phyloP scores from a whole-genome alignment of 2,113 vertebrate genomes.

The Origma solitaria region DNA sequence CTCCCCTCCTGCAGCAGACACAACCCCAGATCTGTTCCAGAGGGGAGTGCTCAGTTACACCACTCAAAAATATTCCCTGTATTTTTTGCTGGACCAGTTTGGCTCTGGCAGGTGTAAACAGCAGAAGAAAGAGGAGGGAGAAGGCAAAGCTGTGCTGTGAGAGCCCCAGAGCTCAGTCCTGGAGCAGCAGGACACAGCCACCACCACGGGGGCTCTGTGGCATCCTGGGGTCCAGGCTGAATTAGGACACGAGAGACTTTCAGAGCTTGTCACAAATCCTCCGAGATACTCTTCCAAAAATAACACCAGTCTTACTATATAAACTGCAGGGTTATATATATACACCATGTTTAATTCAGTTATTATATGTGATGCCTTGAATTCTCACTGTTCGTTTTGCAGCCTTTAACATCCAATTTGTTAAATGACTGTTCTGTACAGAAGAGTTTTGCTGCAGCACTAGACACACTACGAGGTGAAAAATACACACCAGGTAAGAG shows the following conservation, averaged over 20 bases:
- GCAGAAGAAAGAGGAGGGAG: background rate
- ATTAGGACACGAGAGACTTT: background rate
- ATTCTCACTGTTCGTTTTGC: background rate
- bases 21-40: background rate
- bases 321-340: background rate
- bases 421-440: background rate
- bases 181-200: background rate
- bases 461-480: background rate
- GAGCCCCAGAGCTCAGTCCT: background rate
- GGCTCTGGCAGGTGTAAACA: background rate
- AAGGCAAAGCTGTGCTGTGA: background rate
- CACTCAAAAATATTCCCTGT: rapidly evolving
- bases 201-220: background rate
- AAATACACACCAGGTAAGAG: background rate
- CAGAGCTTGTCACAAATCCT: background rate
- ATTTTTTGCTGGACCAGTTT: rapidly evolving
- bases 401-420: background rate
- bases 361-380: background rate
- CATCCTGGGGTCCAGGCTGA: background rate
- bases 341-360: background rate
- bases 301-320: constrained; percentile 4
- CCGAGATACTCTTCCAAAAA: constrained; percentile 51
- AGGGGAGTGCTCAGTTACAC: background rate
- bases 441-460: background rate
- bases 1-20: background rate